Evolutionary conservation across 2,797 vertebrate genomes (phyloP).

Genomic region (Crax fasciolata): DNA sequence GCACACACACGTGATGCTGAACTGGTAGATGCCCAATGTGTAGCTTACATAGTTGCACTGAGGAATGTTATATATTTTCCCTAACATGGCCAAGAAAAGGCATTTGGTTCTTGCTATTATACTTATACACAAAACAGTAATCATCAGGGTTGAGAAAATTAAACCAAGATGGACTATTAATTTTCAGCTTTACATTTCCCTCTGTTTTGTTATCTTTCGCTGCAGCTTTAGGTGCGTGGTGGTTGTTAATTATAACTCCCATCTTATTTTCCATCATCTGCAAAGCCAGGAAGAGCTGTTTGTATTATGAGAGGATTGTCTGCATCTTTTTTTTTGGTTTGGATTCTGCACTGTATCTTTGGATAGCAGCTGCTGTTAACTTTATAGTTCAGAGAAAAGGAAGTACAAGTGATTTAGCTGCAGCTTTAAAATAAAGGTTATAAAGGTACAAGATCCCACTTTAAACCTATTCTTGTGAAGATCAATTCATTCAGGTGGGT

Average conservation of each 20-base stretch:
- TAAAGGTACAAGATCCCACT: conserved; percentile 48
- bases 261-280: neutral
- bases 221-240: neutral
- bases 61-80: neutral
- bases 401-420: conserved; percentile 47
- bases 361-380: conserved; percentile 29
- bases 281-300: neutral
- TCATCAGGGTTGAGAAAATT: neutral
- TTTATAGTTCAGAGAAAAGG: conserved; percentile 36
- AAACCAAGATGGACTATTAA: neutral
- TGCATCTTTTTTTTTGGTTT: neutral
- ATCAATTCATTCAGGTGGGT: conserved; percentile 27
- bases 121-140: neutral
- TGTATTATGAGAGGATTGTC: neutral
- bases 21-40: neutral
- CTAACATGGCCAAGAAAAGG: neutral
- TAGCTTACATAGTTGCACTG: neutral
- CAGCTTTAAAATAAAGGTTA: conserved; percentile 56
- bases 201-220: neutral
- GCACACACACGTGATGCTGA: no score
- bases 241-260: neutral
- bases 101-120: accelerated
- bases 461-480: conserved; percentile 32
- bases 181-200: neutral
- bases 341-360: conserved; percentile 46